phyloP scores from a whole-genome alignment of 2,888 invertebrate species.

The Cyclophora punctaria region DNA sequence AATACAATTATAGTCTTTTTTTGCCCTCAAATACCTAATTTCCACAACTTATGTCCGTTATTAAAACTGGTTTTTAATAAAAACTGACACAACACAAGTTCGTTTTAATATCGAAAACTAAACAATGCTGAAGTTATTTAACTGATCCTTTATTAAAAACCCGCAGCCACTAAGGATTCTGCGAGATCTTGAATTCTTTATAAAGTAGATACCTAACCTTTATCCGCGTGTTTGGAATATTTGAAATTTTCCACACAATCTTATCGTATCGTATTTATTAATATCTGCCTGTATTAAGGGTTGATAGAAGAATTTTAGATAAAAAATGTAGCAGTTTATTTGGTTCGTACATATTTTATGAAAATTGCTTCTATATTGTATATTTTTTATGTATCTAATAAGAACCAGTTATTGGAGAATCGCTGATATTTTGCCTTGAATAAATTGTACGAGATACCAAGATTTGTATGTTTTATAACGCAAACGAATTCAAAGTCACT shows the following conservation, averaged over 20 bases:
- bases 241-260: conserved; percentile 35
- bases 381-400: too few relatives aligned
- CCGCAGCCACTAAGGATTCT: conserved; percentile 36
- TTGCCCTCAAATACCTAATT: too few relatives aligned
- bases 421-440: too few relatives aligned
- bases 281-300: conserved; percentile 22
- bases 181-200: conserved; percentile 51
- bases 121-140: conserved; percentile 43
- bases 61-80: too few relatives aligned
- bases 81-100: conserved; percentile 1
- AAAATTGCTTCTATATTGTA: too few relatives aligned
- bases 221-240: conserved; percentile 36
- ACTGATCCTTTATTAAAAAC: conserved; percentile 44
- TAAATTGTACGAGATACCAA: too few relatives aligned
- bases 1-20: too few relatives aligned
- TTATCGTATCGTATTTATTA: conserved; percentile 25
- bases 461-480: too few relatives aligned
- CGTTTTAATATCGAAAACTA: conserved; percentile 23
- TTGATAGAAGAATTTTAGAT: conserved; percentile 8
- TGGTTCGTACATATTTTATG: too few relatives aligned
- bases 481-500: too few relatives aligned
- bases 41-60: too few relatives aligned
- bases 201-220: conserved; percentile 27
- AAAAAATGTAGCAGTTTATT: background rate
- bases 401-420: conserved; percentile 23